Base-by-base conservation (phyloP, 2,888 invertebrate species). In the Pachliopta kotzebuea region DNA sequence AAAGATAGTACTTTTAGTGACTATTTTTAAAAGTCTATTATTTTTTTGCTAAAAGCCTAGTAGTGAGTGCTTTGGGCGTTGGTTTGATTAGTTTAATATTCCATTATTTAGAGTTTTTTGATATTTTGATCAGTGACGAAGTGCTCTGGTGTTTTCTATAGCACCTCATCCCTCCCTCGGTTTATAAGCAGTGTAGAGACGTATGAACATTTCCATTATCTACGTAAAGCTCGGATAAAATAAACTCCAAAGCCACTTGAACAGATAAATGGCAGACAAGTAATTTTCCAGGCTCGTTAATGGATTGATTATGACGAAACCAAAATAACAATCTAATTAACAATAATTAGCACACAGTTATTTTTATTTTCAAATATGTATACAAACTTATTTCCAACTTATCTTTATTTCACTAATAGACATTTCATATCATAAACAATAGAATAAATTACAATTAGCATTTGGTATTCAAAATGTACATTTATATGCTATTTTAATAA, bases 241-340 rank as follows among this genome's bases (percentile, higher is more conserved):
- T 61, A 65, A 65, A 63, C 67, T 54, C 26, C 53, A 23, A 11
- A 53, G 53, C 52, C 61, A 64, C 60, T 65, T 63, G 59, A 60
- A 56, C 60, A 63, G 66, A 65, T 67, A 67, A 67, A 66, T 62
- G 56, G 54, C 60, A 23, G 45, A 52, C 57, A 60, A 66, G 68
- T 68, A 67, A 49, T 66, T 61, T 69, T 67, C 67, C 65, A 65
- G 60, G 55, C 58, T 45, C 29, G 65, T 56, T 62, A 66, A 66
- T 62, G 62, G 62, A 66, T 54, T 58, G 62, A 62, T 66, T 56
- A 66, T 26, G 21, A 37, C 56, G 49, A 42, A 65, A 65, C 37
- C 20, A 11, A 21, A 21, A 20, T 52, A 52, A 52, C 21, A 21
- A 18, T n/a, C 6, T 18, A 45, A 45, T n/a, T 45, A n/a, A n/a